Conservation (phyloP, 2,797 vertebrate genomes). For the Muscicapa comitata region DNA sequence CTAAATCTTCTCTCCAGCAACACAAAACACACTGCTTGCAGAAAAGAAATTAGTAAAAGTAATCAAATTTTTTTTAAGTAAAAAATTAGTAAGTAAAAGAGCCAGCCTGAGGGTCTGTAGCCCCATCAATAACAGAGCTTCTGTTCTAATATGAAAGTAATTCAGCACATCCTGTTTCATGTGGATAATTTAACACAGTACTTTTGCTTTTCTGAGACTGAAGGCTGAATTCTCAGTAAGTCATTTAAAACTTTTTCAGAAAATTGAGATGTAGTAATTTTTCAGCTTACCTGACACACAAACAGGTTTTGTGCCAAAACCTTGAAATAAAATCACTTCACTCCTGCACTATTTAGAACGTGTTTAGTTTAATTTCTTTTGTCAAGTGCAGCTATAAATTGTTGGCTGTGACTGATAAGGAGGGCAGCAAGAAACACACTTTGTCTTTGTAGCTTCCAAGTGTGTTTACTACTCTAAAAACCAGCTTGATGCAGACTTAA, state of each 20-base stretch:
- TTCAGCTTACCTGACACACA: neutral
- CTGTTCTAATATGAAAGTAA: neutral
- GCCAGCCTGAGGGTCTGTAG: neutral
- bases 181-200: neutral
- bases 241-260: neutral
- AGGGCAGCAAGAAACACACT: neutral
- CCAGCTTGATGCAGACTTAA: neutral
- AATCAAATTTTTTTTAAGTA: too few relatives aligned
- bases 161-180: neutral
- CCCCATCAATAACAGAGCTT: neutral
- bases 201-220: neutral
- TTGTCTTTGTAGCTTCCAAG: neutral
- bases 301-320: neutral
- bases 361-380: neutral
- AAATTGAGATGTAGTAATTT: neutral
- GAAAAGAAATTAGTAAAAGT: neutral
- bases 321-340: neutral
- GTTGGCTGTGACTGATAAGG: neutral
- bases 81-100: neutral
- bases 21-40: neutral
- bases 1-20: neutral
- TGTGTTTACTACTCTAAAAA: neutral
- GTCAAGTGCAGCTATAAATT: neutral
- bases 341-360: neutral
- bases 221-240: neutral